These are phyloP conservation scores for Trachelipus rathkii DNA, from an alignment of 1,140 invertebrate species.

Conservation along the genomic window DNA sequence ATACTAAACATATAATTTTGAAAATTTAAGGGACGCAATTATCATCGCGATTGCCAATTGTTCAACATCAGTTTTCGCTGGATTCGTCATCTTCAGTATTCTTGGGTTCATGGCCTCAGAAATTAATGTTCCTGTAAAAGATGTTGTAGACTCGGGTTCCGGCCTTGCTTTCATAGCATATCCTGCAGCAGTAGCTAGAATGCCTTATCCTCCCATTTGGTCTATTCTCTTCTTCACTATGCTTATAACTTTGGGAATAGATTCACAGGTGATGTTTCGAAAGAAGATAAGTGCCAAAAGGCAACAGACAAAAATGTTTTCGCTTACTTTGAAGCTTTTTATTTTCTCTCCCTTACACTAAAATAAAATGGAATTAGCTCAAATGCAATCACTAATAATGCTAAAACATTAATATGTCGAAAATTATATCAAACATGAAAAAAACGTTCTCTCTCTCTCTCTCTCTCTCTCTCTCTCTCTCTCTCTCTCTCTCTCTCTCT, in stretches of 20 bases:
- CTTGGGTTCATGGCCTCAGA: slow-evolving; percentile 67
- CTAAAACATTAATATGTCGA: no score
- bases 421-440: no score
- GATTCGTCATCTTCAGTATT: slow-evolving; percentile 55
- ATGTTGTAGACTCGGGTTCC: slow-evolving; percentile 62
- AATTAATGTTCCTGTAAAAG: slow-evolving; percentile 53
- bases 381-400: no score
- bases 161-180: slow-evolving; percentile 77
- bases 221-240: slow-evolving; percentile 79
- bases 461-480: no score
- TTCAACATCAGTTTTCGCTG: slow-evolving; percentile 53
- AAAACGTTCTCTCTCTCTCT: no score
- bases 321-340: no score
- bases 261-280: slow-evolving; percentile 64
- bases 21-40: slow-evolving; percentile 51
- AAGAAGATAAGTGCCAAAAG: no score
- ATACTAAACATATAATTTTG: no score
- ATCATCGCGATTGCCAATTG: slow-evolving; percentile 53
- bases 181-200: slow-evolving; percentile 76
- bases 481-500: no score
- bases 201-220: slow-evolving; percentile 73
- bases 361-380: no score
- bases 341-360: no score
- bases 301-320: no score
- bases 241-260: slow-evolving; percentile 69